Evolutionary conservation across 1,140 invertebrate genomes (phyloP).

Genomic region (Hesperophylax magnus): DNA sequence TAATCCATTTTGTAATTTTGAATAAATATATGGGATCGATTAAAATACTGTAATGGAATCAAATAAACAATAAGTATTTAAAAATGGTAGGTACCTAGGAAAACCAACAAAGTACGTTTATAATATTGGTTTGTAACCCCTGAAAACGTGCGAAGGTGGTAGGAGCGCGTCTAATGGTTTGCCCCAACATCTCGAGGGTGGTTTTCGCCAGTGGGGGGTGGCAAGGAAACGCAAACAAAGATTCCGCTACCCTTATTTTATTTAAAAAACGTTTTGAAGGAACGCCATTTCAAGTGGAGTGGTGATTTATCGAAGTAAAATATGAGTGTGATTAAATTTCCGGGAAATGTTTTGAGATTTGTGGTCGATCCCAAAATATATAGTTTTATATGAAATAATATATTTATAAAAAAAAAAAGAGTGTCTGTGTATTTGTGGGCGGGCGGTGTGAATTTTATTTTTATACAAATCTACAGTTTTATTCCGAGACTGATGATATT

Average conservation of each 20-base stretch:
- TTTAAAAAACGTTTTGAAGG: conserved; percentile 42
- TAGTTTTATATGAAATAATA: no score
- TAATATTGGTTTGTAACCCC: neutral
- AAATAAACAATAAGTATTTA: no score
- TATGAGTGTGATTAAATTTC: conserved; percentile 40
- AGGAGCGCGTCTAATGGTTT: conserved; percentile 31
- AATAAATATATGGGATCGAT: no score
- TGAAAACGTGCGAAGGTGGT: conserved; percentile 14
- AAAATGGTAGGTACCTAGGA: no score
- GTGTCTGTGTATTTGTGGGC: no score
- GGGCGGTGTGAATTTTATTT: no score
- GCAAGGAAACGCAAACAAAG: conserved; percentile 39
- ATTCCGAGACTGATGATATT: no score
- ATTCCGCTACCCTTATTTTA: conserved; percentile 41
- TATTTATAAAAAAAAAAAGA: no score
- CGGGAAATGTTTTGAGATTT: conserved; percentile 16
- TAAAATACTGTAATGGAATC: no score
- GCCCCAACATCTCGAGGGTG: conserved; percentile 29
- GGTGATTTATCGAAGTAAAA: conserved; percentile 41
- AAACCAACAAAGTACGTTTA: no score
- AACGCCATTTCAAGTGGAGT: conserved; percentile 34
- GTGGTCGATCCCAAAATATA: neutral
- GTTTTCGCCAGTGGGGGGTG: neutral
- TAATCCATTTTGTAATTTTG: no score
- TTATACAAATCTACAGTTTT: no score